These are phyloP conservation scores for Premnoplex brunnescens DNA, from an alignment of 2,797 vertebrate genomes.

Conservation along the genomic window DNA sequence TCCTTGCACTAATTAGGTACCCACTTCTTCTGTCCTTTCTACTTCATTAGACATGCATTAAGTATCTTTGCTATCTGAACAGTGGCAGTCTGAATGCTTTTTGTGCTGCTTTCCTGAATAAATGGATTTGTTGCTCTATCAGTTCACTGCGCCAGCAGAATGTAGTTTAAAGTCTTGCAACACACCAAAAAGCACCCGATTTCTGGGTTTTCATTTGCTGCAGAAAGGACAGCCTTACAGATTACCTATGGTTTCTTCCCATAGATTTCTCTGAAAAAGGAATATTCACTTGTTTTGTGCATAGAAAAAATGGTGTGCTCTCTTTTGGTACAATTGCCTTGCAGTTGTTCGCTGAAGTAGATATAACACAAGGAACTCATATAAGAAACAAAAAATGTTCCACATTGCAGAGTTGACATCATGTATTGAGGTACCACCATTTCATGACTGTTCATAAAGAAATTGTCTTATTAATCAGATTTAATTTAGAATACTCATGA, in stretches of 20 bases:
- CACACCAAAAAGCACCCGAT: neutral
- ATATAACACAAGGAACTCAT: neutral
- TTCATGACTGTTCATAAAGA: neutral
- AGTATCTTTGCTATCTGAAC: neutral
- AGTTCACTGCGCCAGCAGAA: neutral
- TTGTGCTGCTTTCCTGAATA: neutral
- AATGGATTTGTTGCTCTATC: slow-evolving; percentile 12
- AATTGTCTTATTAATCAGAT: neutral
- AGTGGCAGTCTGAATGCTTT: neutral
- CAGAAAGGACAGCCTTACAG: neutral
- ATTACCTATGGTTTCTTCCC: neutral
- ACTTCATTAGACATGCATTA: neutral
- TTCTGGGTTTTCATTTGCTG: neutral
- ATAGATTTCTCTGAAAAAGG: neutral
- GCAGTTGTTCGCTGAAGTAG: neutral
- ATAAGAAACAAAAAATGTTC: neutral
- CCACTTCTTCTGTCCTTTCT: neutral
- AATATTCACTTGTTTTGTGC: neutral
- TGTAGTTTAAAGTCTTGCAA: neutral
- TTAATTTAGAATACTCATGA: neutral
- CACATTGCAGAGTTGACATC: neutral
- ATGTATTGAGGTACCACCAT: neutral
- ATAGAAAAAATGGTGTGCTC: neutral
- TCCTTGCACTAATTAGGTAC: neutral
- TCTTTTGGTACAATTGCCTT: neutral